Conservation (phyloP, 1,140 invertebrate genomes). For the Phymorhynchus buccinoides region DNA sequence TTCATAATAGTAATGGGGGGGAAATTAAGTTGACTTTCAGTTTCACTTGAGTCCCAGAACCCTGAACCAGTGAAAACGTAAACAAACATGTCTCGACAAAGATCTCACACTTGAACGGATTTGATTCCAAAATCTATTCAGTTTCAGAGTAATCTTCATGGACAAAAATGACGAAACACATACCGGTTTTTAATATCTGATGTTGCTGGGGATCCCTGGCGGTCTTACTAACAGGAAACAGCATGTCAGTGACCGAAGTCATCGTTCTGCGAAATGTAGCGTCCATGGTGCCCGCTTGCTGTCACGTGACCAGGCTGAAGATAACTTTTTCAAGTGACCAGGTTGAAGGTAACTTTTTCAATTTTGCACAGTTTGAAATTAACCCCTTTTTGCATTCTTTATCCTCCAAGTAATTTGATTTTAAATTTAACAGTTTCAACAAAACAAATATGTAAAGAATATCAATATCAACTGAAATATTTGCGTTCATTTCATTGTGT, state of each 20-base stretch:
- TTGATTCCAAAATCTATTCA: background rate
- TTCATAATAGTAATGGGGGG: too few species aligned
- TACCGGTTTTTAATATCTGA: slow-evolving; percentile 64
- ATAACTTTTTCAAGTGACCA: background rate
- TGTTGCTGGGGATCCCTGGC: slow-evolving; percentile 60
- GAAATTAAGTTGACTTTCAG: too few species aligned
- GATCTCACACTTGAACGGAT: background rate
- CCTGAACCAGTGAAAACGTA: slow-evolving; percentile 59
- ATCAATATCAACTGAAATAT: background rate
- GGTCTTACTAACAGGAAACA: slow-evolving; percentile 74
- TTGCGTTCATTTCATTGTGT: background rate
- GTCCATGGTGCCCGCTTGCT: slow-evolving; percentile 56
- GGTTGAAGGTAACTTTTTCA: slow-evolving; percentile 19
- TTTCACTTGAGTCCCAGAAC: too few species aligned
- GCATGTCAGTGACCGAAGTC: slow-evolving; percentile 73
- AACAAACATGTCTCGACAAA: background rate
- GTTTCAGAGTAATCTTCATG: background rate
- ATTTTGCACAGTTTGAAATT: background rate
- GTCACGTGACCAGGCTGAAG: slow-evolving; percentile 54
- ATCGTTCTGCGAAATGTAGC: slow-evolving; percentile 69
- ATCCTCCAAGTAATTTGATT: too few species aligned
- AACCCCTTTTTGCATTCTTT: too few species aligned
- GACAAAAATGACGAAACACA: background rate
- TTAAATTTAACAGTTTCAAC: too few species aligned
- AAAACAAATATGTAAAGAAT: too few species aligned